Base-by-base conservation (phyloP, 1,140 invertebrate genomes). In the Drosophila nasuta region DNA sequence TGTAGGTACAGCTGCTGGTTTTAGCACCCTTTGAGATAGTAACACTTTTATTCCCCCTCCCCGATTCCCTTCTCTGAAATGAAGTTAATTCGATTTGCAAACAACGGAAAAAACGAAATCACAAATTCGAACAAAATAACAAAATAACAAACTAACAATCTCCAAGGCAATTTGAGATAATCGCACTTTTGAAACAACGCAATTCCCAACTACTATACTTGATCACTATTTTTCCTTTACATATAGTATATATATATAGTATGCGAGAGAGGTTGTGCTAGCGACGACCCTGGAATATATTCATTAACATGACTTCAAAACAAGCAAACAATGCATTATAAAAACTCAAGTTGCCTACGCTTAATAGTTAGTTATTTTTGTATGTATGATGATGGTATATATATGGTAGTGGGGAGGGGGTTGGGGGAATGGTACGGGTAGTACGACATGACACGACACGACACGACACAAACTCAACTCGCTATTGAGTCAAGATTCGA, bases 401-500 rank as follows among this genome's bases (percentile, higher is more conserved):
- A 35, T 6, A 35, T 35, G 33, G 5, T 1, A 35, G 2, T 2
- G 20, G 20, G 20, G 0, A 3, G 30, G 30, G 30, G 30, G 8
- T 7, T 38, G 35, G 7, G 30, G 4, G 41, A 43, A 60, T 60
- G 43, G 20, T 60, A 49, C 48, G 48, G 20, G 13, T 49, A 49
- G 15, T 49, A 49, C 48, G 48, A 28, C 20, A 33, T 33, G 10
- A 38, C 10, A 38, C 35, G 35, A 10, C 35, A 8, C 33, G 33
- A 35, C 7, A 8, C 35, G 35, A 38, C 35, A 38, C 35, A 8
- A 38, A 38, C 35, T 38, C 8, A 8, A 46, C 10, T 41, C 3
- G 30, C 56, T 70, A 63, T 63, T 63, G 51, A 57, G 60, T 41
- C 30, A 35, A 56, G 59, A 56, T 63, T 45, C 46, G 25, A 8